Base-by-base conservation (phyloP, 2,113 vertebrate species). In the Thinocorus orbignyianus region DNA sequence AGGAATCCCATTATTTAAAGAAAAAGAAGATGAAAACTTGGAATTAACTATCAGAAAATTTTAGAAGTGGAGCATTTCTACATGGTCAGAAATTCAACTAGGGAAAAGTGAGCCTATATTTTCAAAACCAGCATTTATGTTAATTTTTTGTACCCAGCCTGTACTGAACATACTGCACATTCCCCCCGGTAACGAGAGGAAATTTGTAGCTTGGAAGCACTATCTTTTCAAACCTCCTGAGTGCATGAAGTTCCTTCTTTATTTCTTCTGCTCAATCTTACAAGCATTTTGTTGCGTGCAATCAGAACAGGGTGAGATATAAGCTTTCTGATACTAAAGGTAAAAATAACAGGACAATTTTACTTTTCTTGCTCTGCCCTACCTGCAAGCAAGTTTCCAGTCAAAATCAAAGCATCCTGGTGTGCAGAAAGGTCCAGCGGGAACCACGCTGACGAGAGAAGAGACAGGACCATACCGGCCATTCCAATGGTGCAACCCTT, bases 371-470 rank as follows among this genome's bases (percentile, higher is more conserved):
- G 6, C 44, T 90, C 6, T 65, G 24, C 7, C 62, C 37, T 95
- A 99, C 99, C 99, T 95, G 99, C 98, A 20, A 99, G 98, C 93
- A 99, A 97, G 94, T 99, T 99, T 86, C 99, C 99, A 39, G 98
- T 98, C 66, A 99, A 97, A 93, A 99, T 85, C 85, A 99, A 97
- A 80, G 99, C 99, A 65, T 99, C 99, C 74, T 99, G 99, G 94
- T 99, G 99, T 37, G 99, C 98, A 26, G 99, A 98, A n/a, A 99
- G 99, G 93, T 99, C 99, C 89, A 99, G 95, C 1, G 99, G 99
- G 90, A 99, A 99, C 99, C 99, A 99, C 6, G 99, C 98, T 6
- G 99, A 99, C 1, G 99, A 99, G 33, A 99, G 98, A 24, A 99
- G 98, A 8, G 99, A 99, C 12, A 99, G 98, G 48, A 99, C 93